Conservation (phyloP, 1,140 invertebrate species). For the Amyelois transitella region DNA sequence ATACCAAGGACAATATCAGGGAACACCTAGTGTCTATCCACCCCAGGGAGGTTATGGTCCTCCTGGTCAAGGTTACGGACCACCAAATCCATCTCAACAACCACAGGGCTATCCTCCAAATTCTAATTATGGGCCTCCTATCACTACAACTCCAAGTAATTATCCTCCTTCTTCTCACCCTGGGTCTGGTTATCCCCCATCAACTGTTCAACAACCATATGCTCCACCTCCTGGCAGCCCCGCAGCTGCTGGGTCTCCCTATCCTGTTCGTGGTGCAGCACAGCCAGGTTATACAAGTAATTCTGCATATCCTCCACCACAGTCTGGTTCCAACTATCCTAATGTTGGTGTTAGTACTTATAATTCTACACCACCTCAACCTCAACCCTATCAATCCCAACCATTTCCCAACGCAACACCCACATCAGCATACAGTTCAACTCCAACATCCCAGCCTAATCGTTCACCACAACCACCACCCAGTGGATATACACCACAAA, state of each 20-base stretch:
- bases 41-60: constrained; percentile 67
- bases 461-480: constrained; percentile 68
- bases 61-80: constrained; percentile 65
- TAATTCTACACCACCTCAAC: constrained; percentile 59
- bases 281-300: constrained; percentile 61
- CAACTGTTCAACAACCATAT: constrained; percentile 65
- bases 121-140: constrained; percentile 71
- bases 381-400: constrained; percentile 68
- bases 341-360: constrained; percentile 66
- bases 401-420: constrained; percentile 68
- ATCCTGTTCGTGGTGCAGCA: constrained; percentile 55
- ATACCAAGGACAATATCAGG: constrained; percentile 73
- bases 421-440: constrained; percentile 64
- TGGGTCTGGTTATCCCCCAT: constrained; percentile 62
- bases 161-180: constrained; percentile 69
- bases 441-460: constrained; percentile 68
- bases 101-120: constrained; percentile 69
- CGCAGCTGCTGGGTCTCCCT: constrained; percentile 59
- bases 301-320: constrained; percentile 63
- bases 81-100: constrained; percentile 67
- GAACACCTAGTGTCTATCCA: constrained; percentile 57
- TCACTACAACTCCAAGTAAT: constrained; percentile 65
- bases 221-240: constrained; percentile 66
- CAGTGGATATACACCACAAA: constrained; percentile 60
- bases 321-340: constrained; percentile 55